A percentile compares a stretch with the other conserved stretches of the same genome.
Conservation (phyloP, 1,140 invertebrate species). For the Ridgeia piscesae region DNA sequence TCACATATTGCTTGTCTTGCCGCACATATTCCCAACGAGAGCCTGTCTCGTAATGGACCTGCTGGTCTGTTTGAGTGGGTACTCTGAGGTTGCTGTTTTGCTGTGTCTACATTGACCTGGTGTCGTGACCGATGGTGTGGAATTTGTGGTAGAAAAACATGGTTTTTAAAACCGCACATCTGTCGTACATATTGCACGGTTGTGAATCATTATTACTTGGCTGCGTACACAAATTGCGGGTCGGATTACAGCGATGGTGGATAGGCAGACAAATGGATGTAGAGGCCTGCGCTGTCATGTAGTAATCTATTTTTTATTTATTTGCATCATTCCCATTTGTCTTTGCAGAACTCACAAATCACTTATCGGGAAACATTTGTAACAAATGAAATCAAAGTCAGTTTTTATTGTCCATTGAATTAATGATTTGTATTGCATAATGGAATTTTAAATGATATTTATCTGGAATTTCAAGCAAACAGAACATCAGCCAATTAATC, state of each 20-base stretch:
- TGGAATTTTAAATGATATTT: conserved; percentile 21
- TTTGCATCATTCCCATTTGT: no score
- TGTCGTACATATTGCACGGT: background rate
- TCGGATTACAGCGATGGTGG: background rate
- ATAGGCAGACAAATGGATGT: background rate
- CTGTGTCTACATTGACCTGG: background rate
- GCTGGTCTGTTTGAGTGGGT: background rate
- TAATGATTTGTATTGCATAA: background rate
- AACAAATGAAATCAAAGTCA: background rate
- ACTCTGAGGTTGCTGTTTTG: background rate
- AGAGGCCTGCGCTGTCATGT: background rate
- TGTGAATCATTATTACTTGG: background rate
- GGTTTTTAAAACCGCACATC: background rate
- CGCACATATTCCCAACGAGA: background rate
- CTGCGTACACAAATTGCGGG: background rate
- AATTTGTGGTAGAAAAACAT: background rate
- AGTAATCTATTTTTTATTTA: background rate
- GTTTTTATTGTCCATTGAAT: background rate
- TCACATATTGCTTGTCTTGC: background rate
- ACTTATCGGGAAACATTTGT: background rate
- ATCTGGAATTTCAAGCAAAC: background rate
- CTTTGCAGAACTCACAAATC: background rate
- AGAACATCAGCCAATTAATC: background rate
- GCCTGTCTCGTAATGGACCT: background rate
- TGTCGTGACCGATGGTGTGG: background rate